Percentiles rank a stretch among this genome's conserved stretches.
phyloP scores from a whole-genome alignment of 2,113 vertebrate genomes.

The Brienomyrus longianalis region DNA sequence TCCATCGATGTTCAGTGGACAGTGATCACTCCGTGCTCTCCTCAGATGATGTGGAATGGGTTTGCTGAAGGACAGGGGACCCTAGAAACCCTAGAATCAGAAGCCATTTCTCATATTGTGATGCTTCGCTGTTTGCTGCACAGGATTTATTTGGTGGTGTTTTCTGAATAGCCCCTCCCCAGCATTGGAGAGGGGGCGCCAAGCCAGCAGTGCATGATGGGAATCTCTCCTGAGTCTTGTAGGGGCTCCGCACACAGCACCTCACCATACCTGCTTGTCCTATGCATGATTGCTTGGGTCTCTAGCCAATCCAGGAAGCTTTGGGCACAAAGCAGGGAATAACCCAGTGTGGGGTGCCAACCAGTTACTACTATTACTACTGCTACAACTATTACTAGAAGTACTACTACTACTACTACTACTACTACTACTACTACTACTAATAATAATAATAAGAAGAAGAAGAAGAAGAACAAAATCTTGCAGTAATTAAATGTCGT shows the following conservation, averaged over 20 bases:
- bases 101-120: not conserved
- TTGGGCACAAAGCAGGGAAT: too few relatives aligned
- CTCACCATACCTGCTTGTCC: not conserved
- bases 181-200: not conserved
- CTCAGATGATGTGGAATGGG: not conserved
- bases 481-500: not conserved
- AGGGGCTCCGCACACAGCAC: not conserved
- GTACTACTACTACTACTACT: not conserved
- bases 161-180: not conserved
- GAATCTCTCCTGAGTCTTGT: not conserved
- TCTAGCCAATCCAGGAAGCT: too few relatives aligned
- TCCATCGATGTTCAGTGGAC: too few relatives aligned
- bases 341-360: not conserved
- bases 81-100: not conserved
- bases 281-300: too few relatives aligned
- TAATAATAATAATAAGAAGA: not conserved
- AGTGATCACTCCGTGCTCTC: too few relatives aligned
- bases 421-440: not conserved
- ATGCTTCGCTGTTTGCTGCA: not conserved
- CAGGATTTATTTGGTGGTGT: not conserved
- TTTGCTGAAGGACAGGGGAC: not conserved
- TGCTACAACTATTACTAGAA: not conserved
- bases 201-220: not conserved
- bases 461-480: too few relatives aligned
- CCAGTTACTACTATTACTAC: not conserved